Percentiles rank a stretch among this genome's conserved stretches.
These are phyloP conservation scores for Drosophila baimaii DNA, from an alignment of 1,140 invertebrate species.

Conservation along the genomic window DNA sequence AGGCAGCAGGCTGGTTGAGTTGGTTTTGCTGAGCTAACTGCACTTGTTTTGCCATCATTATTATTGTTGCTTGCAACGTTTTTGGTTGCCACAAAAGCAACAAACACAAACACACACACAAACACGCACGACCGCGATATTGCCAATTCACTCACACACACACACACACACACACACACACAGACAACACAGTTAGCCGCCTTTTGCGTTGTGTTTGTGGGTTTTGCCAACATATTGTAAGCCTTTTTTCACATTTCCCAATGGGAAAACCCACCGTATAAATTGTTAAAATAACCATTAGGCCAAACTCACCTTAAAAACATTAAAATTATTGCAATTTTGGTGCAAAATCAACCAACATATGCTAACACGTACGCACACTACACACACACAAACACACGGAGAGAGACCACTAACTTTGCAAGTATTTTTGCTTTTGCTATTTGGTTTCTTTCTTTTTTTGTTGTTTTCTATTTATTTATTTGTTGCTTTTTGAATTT, in stretches of 20 bases:
- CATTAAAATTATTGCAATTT: not conserved
- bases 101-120: slow-evolving; percentile 30
- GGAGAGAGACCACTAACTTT: slow-evolving; percentile 14
- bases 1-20: slow-evolving; percentile 59
- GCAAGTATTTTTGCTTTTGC: slow-evolving; percentile 1
- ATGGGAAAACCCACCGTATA: slow-evolving; percentile 13
- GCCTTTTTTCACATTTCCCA: slow-evolving; percentile 34
- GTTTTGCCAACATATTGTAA: slow-evolving; percentile 55
- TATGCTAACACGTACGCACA: slow-evolving; percentile 42
- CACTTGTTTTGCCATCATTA: slow-evolving; percentile 58
- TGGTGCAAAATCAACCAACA: slow-evolving; percentile 29
- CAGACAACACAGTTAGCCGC: slow-evolving; percentile 52
- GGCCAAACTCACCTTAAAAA: slow-evolving; percentile 1
- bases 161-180: slow-evolving; percentile 36
- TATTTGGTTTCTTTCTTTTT: not conserved
- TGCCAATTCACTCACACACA: slow-evolving; percentile 55
- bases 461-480: slow-evolving; percentile 30
- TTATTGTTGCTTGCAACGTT: slow-evolving; percentile 67
- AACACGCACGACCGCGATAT: slow-evolving; percentile 29
- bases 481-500: slow-evolving; percentile 38
- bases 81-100: slow-evolving; percentile 57
- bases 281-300: not conserved
- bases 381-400: not conserved
- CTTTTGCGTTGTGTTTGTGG: slow-evolving; percentile 18
- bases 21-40: slow-evolving; percentile 69